Percentiles rank a stretch among this genome's conserved stretches.
Evolutionary conservation across 2,888 invertebrate species (phyloP).

Genomic region (Leuctra nigra): DNA sequence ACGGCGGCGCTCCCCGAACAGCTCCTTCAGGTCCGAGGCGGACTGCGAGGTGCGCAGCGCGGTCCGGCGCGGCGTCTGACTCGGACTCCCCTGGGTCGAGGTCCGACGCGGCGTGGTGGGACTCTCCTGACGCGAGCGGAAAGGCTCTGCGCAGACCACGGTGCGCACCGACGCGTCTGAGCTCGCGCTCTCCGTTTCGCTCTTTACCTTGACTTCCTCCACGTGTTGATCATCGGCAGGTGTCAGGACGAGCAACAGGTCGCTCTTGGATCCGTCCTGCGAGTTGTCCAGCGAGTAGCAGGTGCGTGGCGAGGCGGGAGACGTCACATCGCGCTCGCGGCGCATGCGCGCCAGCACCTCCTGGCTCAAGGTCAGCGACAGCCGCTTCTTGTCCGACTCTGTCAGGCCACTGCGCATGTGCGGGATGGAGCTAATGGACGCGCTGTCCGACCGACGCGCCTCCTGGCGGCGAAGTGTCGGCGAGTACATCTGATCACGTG

Average conservation of each 20-base stretch:
- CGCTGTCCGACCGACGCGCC: constrained; percentile 39
- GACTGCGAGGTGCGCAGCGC: constrained; percentile 53
- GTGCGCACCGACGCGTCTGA: constrained; percentile 66
- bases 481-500: constrained; percentile 34
- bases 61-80: neutral
- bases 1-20: constrained; percentile 68
- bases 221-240: constrained; percentile 33
- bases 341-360: constrained; percentile 62
- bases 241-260: constrained; percentile 43
- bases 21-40: constrained; percentile 67
- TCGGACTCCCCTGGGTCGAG: neutral
- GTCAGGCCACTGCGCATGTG: constrained; percentile 37
- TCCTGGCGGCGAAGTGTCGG: constrained; percentile 35
- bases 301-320: constrained; percentile 42
- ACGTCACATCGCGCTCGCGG: constrained; percentile 30
- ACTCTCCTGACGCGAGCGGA: constrained; percentile 6
- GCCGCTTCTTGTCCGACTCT: constrained; percentile 64
- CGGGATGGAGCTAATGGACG: constrained; percentile 49
- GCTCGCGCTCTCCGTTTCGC: constrained; percentile 65
- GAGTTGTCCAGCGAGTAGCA: constrained; percentile 44
- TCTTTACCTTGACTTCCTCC: constrained; percentile 37
- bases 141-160: constrained; percentile 36
- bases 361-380: constrained; percentile 65
- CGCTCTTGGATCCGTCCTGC: constrained; percentile 38
- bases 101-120: neutral